Percentiles rank a stretch among this genome's conserved stretches.
phyloP scores from a whole-genome alignment of 2,797 vertebrate species.

The Corythornis leucogaster region DNA sequence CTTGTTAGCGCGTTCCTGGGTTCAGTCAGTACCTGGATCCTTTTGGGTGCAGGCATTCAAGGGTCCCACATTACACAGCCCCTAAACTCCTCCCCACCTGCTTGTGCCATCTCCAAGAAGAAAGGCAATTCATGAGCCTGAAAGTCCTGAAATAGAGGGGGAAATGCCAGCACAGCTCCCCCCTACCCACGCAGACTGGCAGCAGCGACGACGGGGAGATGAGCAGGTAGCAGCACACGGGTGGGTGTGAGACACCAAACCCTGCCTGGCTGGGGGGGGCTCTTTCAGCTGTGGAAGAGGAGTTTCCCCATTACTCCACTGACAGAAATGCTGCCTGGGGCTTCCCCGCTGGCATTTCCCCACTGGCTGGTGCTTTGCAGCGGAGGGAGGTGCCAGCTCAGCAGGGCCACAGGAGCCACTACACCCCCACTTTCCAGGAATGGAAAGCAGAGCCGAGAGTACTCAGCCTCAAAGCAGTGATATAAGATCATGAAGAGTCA shows the following conservation, averaged over 20 bases:
- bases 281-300: neutral
- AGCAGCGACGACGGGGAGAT: neutral
- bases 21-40: neutral
- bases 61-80: neutral
- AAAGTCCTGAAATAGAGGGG: neutral
- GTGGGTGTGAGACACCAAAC: neutral
- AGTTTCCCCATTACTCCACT: neutral
- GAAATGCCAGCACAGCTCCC: neutral
- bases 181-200: neutral
- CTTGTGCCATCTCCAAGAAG: neutral
- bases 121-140: neutral
- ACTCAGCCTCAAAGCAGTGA: neutral
- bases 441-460: neutral
- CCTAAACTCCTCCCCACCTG: neutral
- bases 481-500: rapidly evolving
- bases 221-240: neutral
- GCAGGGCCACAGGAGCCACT: rapidly evolving
- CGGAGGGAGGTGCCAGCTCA: neutral
- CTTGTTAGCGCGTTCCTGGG: rapidly evolving
- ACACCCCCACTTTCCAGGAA: neutral
- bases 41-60: too few species aligned
- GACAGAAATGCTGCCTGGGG: neutral
- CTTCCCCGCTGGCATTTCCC: conserved; percentile 4
- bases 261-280: neutral
- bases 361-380: neutral